Evolutionary conservation across 2,888 invertebrate genomes (phyloP).

Genomic region (Rhynchonema sp.): DNA sequence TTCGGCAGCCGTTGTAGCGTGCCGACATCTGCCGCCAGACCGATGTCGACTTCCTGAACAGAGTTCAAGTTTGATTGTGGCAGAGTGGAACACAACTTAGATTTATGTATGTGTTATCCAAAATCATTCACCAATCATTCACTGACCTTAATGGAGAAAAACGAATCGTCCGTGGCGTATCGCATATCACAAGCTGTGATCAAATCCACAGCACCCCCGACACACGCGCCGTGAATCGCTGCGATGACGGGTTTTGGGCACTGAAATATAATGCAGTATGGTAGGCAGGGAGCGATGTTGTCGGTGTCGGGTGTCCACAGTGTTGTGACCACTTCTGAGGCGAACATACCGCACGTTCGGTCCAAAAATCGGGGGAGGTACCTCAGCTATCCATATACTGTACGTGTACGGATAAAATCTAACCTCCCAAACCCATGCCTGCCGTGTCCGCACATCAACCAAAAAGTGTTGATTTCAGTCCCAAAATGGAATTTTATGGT

Average conservation of each 20-base stretch:
- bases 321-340: too few relatives aligned
- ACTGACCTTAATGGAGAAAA: slow-evolving; percentile 59
- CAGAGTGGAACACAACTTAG: not conserved
- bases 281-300: not conserved
- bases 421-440: too few relatives aligned
- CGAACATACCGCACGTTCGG: too few relatives aligned
- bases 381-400: too few relatives aligned
- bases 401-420: too few relatives aligned
- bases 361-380: too few relatives aligned
- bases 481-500: too few relatives aligned
- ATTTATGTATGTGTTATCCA: not conserved
- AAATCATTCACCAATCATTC: not conserved
- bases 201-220: slow-evolving; percentile 77
- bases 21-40: slow-evolving; percentile 88
- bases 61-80: not conserved
- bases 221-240: slow-evolving; percentile 64
- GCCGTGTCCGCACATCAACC: too few relatives aligned
- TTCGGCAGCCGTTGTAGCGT: slow-evolving; percentile 77
- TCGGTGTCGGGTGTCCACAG: too few relatives aligned
- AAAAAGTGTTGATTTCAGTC: too few relatives aligned
- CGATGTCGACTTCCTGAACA: slow-evolving; percentile 46
- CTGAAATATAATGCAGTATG: slow-evolving; percentile 19
- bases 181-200: slow-evolving; percentile 74
- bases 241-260: slow-evolving; percentile 77
- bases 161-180: slow-evolving; percentile 68